Evolutionary conservation across 2,113 vertebrate genomes (phyloP).

Genomic region (Oryzias curvinotus): DNA sequence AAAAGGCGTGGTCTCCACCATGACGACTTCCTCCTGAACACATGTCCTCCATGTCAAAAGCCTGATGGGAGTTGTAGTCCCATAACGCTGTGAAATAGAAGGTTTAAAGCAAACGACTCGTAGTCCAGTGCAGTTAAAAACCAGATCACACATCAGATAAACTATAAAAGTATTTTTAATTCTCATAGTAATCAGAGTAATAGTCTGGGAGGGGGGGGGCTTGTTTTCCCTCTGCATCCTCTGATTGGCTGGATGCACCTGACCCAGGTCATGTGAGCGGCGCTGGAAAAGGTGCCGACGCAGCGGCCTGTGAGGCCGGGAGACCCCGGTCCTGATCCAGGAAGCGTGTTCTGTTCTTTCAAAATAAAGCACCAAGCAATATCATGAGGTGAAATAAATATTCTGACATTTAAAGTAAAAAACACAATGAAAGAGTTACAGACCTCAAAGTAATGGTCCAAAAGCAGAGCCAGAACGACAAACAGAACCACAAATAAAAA

Average conservation of each 20-base stretch:
- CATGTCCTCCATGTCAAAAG: slow-evolving; percentile 8
- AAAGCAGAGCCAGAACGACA: slow-evolving; percentile 6
- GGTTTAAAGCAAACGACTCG: too few relatives aligned
- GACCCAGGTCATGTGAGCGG: too few relatives aligned
- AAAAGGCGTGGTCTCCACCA: too few relatives aligned
- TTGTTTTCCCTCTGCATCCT: too few relatives aligned
- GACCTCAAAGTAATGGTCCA: slow-evolving; percentile 22
- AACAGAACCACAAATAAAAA: slow-evolving; percentile 4
- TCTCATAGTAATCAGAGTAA: too few relatives aligned
- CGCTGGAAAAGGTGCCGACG: too few relatives aligned
- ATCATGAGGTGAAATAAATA: slow-evolving; percentile 76
- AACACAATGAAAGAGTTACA: slow-evolving; percentile 69
- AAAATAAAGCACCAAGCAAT: slow-evolving; percentile 39
- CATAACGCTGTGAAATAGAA: neutral
- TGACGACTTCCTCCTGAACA: too few relatives aligned
- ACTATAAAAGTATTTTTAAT: neutral
- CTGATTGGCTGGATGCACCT: too few relatives aligned
- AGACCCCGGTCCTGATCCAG: too few relatives aligned
- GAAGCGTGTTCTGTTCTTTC: neutral
- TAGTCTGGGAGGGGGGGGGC: too few relatives aligned
- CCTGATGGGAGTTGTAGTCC: slow-evolving; percentile 30
- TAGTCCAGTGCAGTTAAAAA: too few relatives aligned
- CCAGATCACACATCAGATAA: neutral
- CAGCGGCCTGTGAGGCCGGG: too few relatives aligned
- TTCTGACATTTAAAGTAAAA: slow-evolving; percentile 69